Base-by-base conservation (phyloP, 1,140 invertebrate species). In the Oryctes rhinoceros region DNA sequence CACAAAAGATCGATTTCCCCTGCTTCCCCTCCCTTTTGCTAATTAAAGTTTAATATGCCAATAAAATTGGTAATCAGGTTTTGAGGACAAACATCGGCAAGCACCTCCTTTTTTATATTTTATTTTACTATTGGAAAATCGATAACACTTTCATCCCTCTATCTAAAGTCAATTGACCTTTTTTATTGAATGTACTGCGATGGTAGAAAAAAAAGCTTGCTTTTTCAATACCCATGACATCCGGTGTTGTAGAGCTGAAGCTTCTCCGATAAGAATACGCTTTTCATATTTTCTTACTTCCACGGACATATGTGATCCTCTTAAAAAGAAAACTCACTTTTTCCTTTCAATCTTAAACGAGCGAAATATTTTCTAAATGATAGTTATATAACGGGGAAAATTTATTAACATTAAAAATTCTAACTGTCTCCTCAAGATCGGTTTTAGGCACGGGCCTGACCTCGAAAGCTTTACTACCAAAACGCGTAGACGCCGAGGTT, bases 151-250 rank as follows among this genome's bases (percentile, higher is more conserved):
- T 82, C 79, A 82, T 81, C 80, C 80, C 78, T 67, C 80, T 82
- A 82, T 82, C 82, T 82, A 67, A 81, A 80, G 80, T 82, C 80
- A 82, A 81, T 82, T 82, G 82, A 82, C 80, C 81, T 82, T 81
- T 53, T 82, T 81, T 82, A 82, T 82, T 82, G 82, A 82, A 82
- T 82, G 80, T 80, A 78, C 81, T 81, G 81, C 81, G 82, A 44
- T 80, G 76, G 39, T 39, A 59, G 39, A 44, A 53, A 53, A 67
- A 76, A 53, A 75, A 35, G 81, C 81, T 78, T 80, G 81, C 81
- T 79, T 74, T 75, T 49, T 76, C 47, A 76, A 49, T 79, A 76
- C 75, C 48, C 79, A 79, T 11, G 65, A 79, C 78, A 80, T 81
- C 81, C 81, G 76, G 79, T 65, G 53, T 78, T 76, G 67, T 65